Evolutionary conservation across 2,888 invertebrate genomes (phyloP), one percentile per base, ranked within the genome.

Genomic region (Lithophane semibrunnea): DNA sequence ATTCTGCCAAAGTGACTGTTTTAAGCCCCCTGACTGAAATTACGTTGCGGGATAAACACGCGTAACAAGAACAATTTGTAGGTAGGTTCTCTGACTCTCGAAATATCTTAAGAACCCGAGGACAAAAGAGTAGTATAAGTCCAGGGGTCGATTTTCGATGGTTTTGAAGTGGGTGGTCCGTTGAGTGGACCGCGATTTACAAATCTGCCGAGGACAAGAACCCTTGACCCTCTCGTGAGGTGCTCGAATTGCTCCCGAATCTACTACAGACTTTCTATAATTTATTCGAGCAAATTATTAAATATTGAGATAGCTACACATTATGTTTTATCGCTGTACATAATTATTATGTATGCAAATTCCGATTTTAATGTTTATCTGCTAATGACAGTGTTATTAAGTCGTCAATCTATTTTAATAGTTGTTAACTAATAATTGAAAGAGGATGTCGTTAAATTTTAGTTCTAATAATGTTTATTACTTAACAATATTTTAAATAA

Each of bases 141-240:
- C 88, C 79, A 80, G 81, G 78, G 79, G 89, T 78, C 82, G 89
- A 89, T 77, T 83, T 79, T 84, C 90, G 91, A 89, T 89, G 88
- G 89, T 92, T 90, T 73, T 91, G 90, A 91, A 92, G 92, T 90
- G 90, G 92, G 88, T 91, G 91, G 90, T 89, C 88, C 85, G 79
- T 80, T 77, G 90, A 92, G 93, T 90, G 92, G 92, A 93, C 93
- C 93, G 91, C 94, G 92, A 93, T 94, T 95, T 94, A 94, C 93
- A 93, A 93, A 94, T 93, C 92, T 88, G 91, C 91, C 85, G 91
- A 89, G 93, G 93, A 93, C 92, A 92, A 95, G 94, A 89, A 92
- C 87, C 79, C 83, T 88, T 87, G 88, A 86, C 95, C 95, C 93
- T 92, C 91, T 91, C 82, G 76, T 85, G 83, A 88, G 88, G 86